Evolutionary conservation across 2,888 invertebrate species (phyloP), one percentile per base, ranked within the genome.

Genomic region (Pilophorus perplexus): DNA sequence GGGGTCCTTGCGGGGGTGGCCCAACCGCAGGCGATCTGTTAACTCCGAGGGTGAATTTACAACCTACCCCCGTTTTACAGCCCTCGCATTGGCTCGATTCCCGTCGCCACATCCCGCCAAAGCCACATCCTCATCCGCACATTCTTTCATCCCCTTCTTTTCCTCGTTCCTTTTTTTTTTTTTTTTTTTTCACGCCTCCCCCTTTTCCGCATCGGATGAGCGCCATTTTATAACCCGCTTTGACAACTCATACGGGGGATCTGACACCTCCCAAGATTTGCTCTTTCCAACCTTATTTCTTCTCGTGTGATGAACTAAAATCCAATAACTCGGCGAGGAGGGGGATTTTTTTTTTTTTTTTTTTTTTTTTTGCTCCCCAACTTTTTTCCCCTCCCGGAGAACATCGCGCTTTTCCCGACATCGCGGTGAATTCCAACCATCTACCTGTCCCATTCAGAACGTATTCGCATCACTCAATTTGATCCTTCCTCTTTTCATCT

Each of bases 201-300:
- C 23, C 46, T 16, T 33, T 48, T 25, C 18, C 28, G 33, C 28
- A 62, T 62, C 38, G 62, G 62, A 44, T 28, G 48, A 46, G 62
- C 22, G 48, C 46, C 44, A 44, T 62, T 62, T 46, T 62, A 62
- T 62, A 62, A 62, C 62, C 62, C 18, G 62, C 62, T 62, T 62
- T 46, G 62, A 62, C 62, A 62, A 62, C 62, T 62, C 62, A 62
- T 62, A 62, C 46, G 62, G n/a, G n/a, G n/a, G 62, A 28, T 46
- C 46, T 46, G 62, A 46, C 62, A 33, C 62, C 62, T 62, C 28
- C 16, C n/a, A 33, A 62, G 62, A 62, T 62, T 62, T 14, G 33
- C 44, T 62, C 48, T n/a, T n/a, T n/a, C 38, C 33, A 28, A 28
- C 33, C 46, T 33, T 28, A 25, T 62, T 46, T 33, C 48, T 33